These are phyloP conservation scores for Drosophila nigritarsus DNA, from an alignment of 2,888 invertebrate genomes.

Conservation along the genomic window DNA sequence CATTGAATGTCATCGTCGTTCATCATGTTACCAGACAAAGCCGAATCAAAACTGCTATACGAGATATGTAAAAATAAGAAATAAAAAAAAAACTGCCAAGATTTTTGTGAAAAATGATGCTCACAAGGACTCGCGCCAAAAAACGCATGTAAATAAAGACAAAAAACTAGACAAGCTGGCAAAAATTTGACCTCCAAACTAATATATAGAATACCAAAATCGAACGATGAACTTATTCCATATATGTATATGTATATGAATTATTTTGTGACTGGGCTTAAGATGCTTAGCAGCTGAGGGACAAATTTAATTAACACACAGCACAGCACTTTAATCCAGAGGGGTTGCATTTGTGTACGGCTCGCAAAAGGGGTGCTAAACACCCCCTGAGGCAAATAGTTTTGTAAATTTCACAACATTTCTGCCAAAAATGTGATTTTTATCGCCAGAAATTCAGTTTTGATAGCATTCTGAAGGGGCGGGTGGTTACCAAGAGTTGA, in stretches of 20 bases:
- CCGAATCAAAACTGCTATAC: constrained; percentile 53
- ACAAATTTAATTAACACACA: constrained; percentile 58
- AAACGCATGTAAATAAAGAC: not conserved
- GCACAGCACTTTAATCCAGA: not conserved
- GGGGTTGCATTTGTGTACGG: constrained; percentile 22
- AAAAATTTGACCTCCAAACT: not conserved
- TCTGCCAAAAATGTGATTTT: constrained; percentile 46
- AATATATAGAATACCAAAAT: constrained; percentile 2
- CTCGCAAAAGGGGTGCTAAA: constrained; percentile 30
- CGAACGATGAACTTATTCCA: not conserved
- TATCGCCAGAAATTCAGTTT: constrained; percentile 40
- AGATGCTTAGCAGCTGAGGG: constrained; percentile 51
- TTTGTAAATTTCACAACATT: constrained; percentile 22
- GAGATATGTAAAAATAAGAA: constrained; percentile 36
- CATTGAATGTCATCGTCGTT: constrained; percentile 72
- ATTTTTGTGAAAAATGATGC: constrained; percentile 44
- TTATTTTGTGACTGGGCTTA: constrained; percentile 27
- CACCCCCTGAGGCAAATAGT: constrained; percentile 17
- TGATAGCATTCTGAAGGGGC: not conserved
- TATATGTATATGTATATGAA: constrained; percentile 4
- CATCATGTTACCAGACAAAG: constrained; percentile 72
- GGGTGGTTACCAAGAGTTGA: not conserved
- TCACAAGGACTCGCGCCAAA: constrained; percentile 49
- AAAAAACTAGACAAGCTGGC: constrained; percentile 13
- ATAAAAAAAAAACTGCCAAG: not conserved